These are phyloP conservation scores for Tethea ocularis DNA, from an alignment of 2,888 invertebrate species.

Conservation along the genomic window DNA sequence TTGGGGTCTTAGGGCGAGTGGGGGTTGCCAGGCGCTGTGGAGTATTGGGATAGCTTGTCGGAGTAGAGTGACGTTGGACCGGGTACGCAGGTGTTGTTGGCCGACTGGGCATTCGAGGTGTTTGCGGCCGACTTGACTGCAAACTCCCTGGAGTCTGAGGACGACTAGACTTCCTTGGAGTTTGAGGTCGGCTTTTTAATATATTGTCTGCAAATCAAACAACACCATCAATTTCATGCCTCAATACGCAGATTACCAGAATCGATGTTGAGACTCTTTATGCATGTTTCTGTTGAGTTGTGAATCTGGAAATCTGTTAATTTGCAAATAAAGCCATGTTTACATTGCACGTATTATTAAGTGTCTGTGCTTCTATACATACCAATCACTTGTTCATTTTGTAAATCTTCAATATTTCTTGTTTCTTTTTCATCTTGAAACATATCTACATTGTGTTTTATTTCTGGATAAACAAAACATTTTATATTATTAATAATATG, in stretches of 20 bases:
- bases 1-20: constrained; percentile 43
- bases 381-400: constrained; percentile 6
- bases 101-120: constrained; percentile 50
- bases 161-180: constrained; percentile 47
- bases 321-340: too few relatives aligned
- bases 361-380: neutral
- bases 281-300: too few relatives aligned
- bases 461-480: constrained; percentile 8
- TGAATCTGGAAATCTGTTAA: neutral
- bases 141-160: constrained; percentile 60
- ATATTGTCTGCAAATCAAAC: constrained; percentile 28
- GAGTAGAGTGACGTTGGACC: constrained; percentile 34
- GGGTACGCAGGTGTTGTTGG: constrained; percentile 55
- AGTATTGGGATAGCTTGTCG: constrained; percentile 58
- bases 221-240: neutral
- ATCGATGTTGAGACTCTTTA: too few relatives aligned
- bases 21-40: constrained; percentile 40
- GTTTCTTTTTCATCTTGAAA: neutral
- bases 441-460: neutral
- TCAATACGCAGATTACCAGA: too few relatives aligned
- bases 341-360: too few relatives aligned
- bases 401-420: constrained; percentile 9
- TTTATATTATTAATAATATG: too few relatives aligned
- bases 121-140: constrained; percentile 58
- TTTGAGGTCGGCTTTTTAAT: constrained; percentile 34